These are phyloP conservation scores for Myotis planiceps DNA, from an alignment of 2,797 vertebrate species.

Conservation along the genomic window DNA sequence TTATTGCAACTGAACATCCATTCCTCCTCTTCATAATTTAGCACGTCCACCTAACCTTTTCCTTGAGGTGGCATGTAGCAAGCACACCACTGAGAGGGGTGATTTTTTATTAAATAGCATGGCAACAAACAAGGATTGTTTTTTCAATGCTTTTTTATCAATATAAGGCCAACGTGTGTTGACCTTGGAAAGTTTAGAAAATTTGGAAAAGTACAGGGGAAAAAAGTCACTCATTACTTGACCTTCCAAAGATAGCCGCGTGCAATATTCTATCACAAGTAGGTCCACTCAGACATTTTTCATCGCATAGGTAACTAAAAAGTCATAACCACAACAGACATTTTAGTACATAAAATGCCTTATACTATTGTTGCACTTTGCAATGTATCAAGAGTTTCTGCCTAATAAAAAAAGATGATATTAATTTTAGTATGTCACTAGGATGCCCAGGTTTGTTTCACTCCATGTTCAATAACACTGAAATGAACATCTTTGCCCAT, in stretches of 20 bases:
- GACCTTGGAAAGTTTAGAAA: not conserved
- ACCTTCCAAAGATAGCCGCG: not conserved
- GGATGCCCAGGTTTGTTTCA: not conserved
- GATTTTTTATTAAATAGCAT: not conserved
- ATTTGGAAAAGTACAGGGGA: not conserved
- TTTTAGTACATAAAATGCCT: not conserved
- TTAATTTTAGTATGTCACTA: not conserved
- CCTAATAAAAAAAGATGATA: not conserved
- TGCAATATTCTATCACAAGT: not conserved
- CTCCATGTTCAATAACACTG: not conserved
- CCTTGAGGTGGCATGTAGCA: accelerated
- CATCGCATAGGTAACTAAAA: not conserved
- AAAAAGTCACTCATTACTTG: not conserved
- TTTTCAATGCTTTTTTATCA: not conserved
- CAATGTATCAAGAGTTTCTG: not conserved
- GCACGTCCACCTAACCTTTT: accelerated
- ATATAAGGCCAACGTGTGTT: not conserved
- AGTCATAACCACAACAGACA: not conserved
- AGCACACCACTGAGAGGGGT: not conserved
- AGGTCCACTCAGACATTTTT: not conserved
- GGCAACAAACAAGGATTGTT: not conserved
- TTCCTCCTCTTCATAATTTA: not conserved
- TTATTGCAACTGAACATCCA: not conserved
- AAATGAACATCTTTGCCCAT: not conserved
- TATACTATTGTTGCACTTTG: not conserved